A percentile compares a stretch with the other conserved stretches of the same genome.
Evolutionary conservation across 2,797 vertebrate species (phyloP).

Genomic region (Acipenser oxyrinchus): DNA sequence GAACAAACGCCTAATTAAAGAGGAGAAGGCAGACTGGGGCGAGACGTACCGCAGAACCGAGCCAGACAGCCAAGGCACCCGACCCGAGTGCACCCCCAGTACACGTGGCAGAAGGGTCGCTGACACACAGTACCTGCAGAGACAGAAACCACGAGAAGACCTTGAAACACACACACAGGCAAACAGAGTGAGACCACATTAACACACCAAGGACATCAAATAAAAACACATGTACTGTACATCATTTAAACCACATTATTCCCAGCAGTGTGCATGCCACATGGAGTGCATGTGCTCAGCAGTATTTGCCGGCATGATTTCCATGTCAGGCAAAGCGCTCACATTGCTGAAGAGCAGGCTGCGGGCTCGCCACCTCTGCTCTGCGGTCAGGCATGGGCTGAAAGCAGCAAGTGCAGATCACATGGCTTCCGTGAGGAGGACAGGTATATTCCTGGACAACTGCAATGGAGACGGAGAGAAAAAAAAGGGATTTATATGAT

Average conservation of each 20-base stretch:
- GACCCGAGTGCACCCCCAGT: conserved; percentile 85
- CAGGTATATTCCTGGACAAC: conserved; percentile 74
- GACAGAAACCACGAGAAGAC: conserved; percentile 24
- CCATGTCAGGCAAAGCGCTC: conserved; percentile 39
- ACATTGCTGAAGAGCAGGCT: conserved; percentile 80
- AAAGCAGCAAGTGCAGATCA: conserved; percentile 90
- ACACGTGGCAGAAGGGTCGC: conserved; percentile 89
- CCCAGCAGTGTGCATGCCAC: no score
- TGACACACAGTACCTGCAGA: conserved; percentile 77
- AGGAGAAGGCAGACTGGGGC: conserved; percentile 19
- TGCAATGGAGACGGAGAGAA: conserved; percentile 18
- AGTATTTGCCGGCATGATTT: neutral
- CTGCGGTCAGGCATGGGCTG: conserved; percentile 91
- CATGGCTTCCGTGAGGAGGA: conserved; percentile 73
- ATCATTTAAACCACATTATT: no score
- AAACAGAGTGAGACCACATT: no score
- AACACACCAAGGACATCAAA: no score
- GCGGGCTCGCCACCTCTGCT: conserved; percentile 63
- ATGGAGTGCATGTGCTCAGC: no score
- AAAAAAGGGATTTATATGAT: neutral
- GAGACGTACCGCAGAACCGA: conserved; percentile 61
- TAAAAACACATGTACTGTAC: no score
- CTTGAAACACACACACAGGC: neutral
- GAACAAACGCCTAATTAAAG: no score
- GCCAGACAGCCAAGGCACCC: conserved; percentile 88